phyloP scores from a whole-genome alignment of 2,113 vertebrate species.

The Macrotus californicus region DNA sequence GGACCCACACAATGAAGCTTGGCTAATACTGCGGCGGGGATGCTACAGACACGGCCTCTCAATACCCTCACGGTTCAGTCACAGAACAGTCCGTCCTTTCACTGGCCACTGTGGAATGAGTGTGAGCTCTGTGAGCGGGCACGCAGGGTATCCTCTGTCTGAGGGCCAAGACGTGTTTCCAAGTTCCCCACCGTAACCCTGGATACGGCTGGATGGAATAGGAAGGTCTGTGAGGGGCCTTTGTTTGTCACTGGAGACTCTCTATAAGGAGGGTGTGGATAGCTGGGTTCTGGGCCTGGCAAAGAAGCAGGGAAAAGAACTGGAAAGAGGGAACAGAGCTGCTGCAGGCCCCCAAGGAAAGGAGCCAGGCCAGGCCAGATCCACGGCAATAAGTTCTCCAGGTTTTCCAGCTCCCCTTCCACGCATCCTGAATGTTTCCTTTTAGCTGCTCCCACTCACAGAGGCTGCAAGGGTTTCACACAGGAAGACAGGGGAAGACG shows the following conservation, averaged over 20 bases:
- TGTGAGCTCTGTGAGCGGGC: conserved; percentile 34
- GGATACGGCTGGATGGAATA: conserved; percentile 55
- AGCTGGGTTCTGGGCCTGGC: conserved; percentile 29
- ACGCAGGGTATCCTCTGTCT: conserved; percentile 63
- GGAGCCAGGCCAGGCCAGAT: neutral
- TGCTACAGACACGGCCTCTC: neutral
- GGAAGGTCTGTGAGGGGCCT: conserved; percentile 62
- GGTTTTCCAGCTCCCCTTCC: neutral
- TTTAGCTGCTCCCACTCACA: neutral
- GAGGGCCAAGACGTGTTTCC: conserved; percentile 54
- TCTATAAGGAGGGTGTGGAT: neutral
- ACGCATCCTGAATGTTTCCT: neutral
- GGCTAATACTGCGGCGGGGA: neutral
- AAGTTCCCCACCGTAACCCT: conserved; percentile 64
- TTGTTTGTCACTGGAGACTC: conserved; percentile 61
- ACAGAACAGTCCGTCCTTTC: conserved; percentile 70
- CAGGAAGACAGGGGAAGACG: neutral
- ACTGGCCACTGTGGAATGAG: conserved; percentile 46
- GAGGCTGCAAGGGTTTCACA: neutral
- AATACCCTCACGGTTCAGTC: conserved; percentile 32
- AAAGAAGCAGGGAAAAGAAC: neutral
- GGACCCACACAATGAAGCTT: conserved; percentile 21
- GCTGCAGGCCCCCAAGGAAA: neutral
- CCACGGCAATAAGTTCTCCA: neutral
- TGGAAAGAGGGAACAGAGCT: neutral